phyloP scores from a whole-genome alignment of 2,888 invertebrate genomes.

The Volucella inflata region DNA sequence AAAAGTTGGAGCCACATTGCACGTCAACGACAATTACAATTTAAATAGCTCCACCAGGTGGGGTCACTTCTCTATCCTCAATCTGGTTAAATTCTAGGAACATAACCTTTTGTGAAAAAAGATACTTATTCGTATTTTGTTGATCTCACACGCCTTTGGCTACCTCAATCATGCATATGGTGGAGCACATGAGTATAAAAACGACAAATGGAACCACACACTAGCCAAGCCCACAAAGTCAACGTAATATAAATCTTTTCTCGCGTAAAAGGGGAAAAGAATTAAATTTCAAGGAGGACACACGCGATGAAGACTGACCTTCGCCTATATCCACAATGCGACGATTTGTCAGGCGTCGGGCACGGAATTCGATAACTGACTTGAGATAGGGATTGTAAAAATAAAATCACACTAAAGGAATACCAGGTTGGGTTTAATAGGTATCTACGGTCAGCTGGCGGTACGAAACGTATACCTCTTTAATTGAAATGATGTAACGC shows the following conservation, averaged over 20 bases:
- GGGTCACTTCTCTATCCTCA: slow-evolving; percentile 10
- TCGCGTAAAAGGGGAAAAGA: slow-evolving; percentile 29
- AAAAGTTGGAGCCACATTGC: neutral
- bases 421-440: slow-evolving; percentile 18
- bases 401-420: slow-evolving; percentile 56
- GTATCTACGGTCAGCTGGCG: slow-evolving; percentile 31
- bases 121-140: neutral
- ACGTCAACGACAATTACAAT: slow-evolving; percentile 30
- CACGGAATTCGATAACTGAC: slow-evolving; percentile 61
- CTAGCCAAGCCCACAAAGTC: slow-evolving; percentile 62
- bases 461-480: neutral
- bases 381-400: slow-evolving; percentile 34
- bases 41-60: slow-evolving; percentile 13
- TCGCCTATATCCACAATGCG: slow-evolving; percentile 64
- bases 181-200: slow-evolving; percentile 1
- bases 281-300: slow-evolving; percentile 45
- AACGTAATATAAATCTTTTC: slow-evolving; percentile 53
- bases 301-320: slow-evolving; percentile 64
- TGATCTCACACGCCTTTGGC: neutral
- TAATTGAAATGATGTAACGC: slow-evolving; percentile 55
- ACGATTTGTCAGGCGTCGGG: slow-evolving; percentile 63
- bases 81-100: slow-evolving; percentile 8
- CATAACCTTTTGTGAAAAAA: slow-evolving; percentile 15
- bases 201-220: neutral
- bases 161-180: slow-evolving; percentile 18